Evolutionary conservation across 2,113 vertebrate genomes (phyloP).

Genomic region (Rhinolophus ferrumequinum): DNA sequence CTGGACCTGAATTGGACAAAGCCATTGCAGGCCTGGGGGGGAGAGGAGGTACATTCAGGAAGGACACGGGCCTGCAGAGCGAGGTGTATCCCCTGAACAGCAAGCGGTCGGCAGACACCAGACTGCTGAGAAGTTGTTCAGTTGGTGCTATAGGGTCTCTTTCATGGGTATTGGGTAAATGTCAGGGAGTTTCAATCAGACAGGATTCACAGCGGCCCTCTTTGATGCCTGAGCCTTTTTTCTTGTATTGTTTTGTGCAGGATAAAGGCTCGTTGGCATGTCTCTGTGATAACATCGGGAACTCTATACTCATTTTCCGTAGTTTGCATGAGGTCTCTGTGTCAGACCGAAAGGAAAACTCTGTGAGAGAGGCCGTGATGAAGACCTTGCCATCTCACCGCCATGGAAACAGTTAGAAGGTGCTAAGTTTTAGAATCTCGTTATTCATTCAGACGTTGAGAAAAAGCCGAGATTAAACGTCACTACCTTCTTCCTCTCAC

Average conservation of each 20-base stretch:
- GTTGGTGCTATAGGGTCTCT: not conserved
- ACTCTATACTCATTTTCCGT: not conserved
- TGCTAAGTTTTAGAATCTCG: not conserved
- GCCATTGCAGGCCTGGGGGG: not conserved
- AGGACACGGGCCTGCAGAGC: fast-evolving
- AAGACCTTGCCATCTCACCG: not conserved
- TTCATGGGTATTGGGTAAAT: not conserved
- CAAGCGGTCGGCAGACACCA: not conserved
- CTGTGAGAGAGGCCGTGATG: not conserved
- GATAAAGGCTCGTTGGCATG: not conserved
- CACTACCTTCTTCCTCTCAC: not conserved
- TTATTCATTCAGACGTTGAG: not conserved
- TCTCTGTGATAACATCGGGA: not conserved
- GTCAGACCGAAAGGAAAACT: not conserved
- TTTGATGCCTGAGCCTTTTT: not conserved
- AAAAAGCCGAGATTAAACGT: not conserved
- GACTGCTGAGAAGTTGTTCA: not conserved
- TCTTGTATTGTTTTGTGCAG: not conserved
- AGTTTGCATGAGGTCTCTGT: not conserved
- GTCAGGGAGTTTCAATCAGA: not conserved
- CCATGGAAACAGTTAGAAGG: not conserved
- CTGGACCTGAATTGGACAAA: not conserved
- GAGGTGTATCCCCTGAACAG: fast-evolving
- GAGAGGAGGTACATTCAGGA: not conserved
- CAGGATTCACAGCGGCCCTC: not conserved